Evolutionary conservation across 2,113 vertebrate species (phyloP).

Genomic region (Pyxicephalus adspersus): DNA sequence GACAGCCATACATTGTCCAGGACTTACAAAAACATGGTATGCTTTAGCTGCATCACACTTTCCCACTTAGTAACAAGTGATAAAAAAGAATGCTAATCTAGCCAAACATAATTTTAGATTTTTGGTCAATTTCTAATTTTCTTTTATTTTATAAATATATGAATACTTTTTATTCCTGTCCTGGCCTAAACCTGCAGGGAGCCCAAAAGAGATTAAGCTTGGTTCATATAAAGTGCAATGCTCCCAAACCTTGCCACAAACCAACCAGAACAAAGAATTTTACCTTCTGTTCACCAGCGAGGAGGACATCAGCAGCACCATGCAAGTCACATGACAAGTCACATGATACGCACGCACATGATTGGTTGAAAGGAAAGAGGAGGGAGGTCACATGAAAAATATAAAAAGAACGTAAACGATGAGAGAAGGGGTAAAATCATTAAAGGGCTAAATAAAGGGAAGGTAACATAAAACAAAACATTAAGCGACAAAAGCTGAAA

Average conservation of each 20-base stretch:
- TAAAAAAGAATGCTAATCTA: too few relatives aligned
- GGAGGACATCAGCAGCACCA: constrained; percentile 90
- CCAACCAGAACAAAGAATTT: constrained; percentile 88
- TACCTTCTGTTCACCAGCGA: constrained; percentile 95
- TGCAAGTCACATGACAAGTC: constrained; percentile 97
- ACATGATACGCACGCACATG: constrained; percentile 92
- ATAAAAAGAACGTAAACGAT: constrained; percentile 94
- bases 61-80: too few relatives aligned
- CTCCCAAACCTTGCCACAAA: constrained; percentile 61
- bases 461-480: constrained; percentile 59
- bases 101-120: too few relatives aligned
- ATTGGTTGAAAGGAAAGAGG: constrained; percentile 92
- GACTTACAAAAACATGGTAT: too few relatives aligned
- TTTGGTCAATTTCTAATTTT: too few relatives aligned
- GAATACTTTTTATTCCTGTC: not conserved
- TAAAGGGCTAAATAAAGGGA: constrained; percentile 84
- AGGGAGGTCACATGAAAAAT: constrained; percentile 87
- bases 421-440: constrained; percentile 77
- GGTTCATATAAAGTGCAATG: constrained; percentile 12
- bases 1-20: too few relatives aligned
- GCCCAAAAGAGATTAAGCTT: not conserved
- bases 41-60: too few relatives aligned
- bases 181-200: not conserved
- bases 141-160: too few relatives aligned
- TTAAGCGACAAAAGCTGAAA: constrained; percentile 48